Base-by-base conservation (phyloP, 2,888 invertebrate species). In the Agrypnus murinus region DNA sequence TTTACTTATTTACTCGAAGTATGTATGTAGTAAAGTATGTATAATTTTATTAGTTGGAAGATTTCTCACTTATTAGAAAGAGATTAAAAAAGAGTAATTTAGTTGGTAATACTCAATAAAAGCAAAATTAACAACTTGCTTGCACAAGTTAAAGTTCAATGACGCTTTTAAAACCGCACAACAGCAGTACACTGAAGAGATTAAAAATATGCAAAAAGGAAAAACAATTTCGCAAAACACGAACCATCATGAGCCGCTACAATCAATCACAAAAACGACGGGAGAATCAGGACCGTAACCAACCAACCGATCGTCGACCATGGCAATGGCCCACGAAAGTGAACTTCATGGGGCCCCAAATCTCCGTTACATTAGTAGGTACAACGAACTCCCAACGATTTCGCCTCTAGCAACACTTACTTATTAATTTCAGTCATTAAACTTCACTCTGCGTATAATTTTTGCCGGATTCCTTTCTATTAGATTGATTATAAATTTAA, bases 241-340 rank as follows among this genome's bases (percentile, higher is more conserved):
- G 46, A 31, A 45, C n/a, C n/a, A n/a, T 36, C 36, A 15, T 14
- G 15, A 38, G 48, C 55, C 65, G 38, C 38, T 46, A 48, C 64
- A 55, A 63, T 71, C 64, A 64, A 72, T 65, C 59, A 62, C 34
- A 43, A 65, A 65, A 46, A 65, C 43, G 31, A 36, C 55, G 34
- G 25, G 46, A n/a, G n/a, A 59, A 36, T 38, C 48, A 66, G 57
- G 62, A 62, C 67, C 57, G 67, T 67, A 62, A 58, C 69, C 17
- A 40, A 34, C n/a, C n/a, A n/a, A n/a, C n/a, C n/a, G n/a, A n/a
- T n/a, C n/a, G n/a, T n/a, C 25, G 25, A 25, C 32, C n/a, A 48
- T 69, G 69, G 68, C 75, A 74, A 74, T 77, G 77, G 77, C 75
- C 75, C 76, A 78, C 75, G 79, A 79, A 78, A 78, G 79, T 76